Percentiles rank a stretch among this genome's conserved stretches.
Evolutionary conservation across 2,113 vertebrate genomes (phyloP).

Genomic region (Serilophus lunatus): DNA sequence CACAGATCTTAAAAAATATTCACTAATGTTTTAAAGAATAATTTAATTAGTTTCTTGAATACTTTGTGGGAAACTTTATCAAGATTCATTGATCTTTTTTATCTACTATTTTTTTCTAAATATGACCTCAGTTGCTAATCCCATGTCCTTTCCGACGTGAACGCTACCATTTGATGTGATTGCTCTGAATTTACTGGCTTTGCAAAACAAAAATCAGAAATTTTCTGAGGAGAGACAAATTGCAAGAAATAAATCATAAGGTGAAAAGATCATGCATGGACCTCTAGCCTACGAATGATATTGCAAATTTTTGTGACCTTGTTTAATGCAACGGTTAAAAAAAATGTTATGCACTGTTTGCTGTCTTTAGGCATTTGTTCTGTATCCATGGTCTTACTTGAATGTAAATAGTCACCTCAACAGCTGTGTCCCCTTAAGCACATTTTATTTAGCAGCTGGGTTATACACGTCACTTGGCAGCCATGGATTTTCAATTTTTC

Average conservation of each 20-base stretch:
- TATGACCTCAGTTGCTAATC: neutral
- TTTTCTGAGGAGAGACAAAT: neutral
- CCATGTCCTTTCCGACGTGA: neutral
- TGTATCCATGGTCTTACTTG: slow-evolving; percentile 71
- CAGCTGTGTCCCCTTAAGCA: slow-evolving; percentile 85
- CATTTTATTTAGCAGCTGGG: slow-evolving; percentile 86
- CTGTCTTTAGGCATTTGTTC: slow-evolving; percentile 69
- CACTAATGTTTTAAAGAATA: neutral
- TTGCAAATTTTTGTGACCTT: neutral
- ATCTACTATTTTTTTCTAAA: neutral
- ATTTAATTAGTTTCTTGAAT: neutral
- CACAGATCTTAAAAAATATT: neutral
- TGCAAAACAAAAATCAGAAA: neutral
- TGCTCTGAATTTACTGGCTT: neutral
- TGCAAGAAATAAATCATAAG: neutral
- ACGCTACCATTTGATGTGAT: neutral
- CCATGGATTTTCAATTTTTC: slow-evolving; percentile 76
- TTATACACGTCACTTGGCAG: slow-evolving; percentile 83
- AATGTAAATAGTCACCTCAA: slow-evolving; percentile 76
- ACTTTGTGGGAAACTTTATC: neutral
- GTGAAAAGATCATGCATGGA: neutral
- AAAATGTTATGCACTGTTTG: slow-evolving; percentile 38
- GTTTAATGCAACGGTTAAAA: slow-evolving; percentile 62
- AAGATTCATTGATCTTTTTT: neutral
- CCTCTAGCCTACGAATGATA: neutral